phyloP scores from a whole-genome alignment of 2,113 vertebrate species.

The Zonotrichia leucophrys region DNA sequence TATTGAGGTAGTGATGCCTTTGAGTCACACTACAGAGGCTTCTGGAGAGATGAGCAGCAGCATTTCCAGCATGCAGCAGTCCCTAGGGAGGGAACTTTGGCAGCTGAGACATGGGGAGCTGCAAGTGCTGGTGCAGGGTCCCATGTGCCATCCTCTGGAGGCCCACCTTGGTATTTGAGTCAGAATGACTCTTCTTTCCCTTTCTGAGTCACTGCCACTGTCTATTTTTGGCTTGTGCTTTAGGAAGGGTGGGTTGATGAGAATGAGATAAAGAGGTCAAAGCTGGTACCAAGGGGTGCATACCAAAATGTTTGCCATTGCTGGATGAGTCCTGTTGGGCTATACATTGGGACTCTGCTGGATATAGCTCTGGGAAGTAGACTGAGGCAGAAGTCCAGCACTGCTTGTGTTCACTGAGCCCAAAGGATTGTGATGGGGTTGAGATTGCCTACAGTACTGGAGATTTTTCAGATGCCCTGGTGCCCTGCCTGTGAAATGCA shows the following conservation, averaged over 20 bases:
- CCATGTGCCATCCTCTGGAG: background rate
- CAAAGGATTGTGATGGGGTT: background rate
- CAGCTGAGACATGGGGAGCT: background rate
- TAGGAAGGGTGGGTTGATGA: background rate
- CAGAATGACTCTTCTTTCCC: slow-evolving; percentile 28
- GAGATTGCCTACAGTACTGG: background rate
- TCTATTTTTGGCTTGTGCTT: slow-evolving; percentile 36
- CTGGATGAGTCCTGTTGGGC: background rate
- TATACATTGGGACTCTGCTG: background rate
- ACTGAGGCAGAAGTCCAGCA: background rate
- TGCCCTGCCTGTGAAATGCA: background rate
- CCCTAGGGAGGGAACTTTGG: background rate
- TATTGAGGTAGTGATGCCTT: background rate
- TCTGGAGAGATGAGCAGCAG: background rate
- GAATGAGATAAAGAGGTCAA: slow-evolving; percentile 18
- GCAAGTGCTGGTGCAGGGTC: background rate
- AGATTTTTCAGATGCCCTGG: background rate
- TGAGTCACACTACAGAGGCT: background rate
- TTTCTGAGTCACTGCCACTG: slow-evolving; percentile 52
- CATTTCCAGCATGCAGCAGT: background rate
- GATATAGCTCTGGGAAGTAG: background rate
- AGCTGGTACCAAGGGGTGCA: background rate
- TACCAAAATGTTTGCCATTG: background rate
- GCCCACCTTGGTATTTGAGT: background rate
- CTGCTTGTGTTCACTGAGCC: background rate